Evolutionary conservation across 2,797 vertebrate species (phyloP), one percentile per base, ranked within the genome.

Genomic region (Gastrophryne carolinensis): DNA sequence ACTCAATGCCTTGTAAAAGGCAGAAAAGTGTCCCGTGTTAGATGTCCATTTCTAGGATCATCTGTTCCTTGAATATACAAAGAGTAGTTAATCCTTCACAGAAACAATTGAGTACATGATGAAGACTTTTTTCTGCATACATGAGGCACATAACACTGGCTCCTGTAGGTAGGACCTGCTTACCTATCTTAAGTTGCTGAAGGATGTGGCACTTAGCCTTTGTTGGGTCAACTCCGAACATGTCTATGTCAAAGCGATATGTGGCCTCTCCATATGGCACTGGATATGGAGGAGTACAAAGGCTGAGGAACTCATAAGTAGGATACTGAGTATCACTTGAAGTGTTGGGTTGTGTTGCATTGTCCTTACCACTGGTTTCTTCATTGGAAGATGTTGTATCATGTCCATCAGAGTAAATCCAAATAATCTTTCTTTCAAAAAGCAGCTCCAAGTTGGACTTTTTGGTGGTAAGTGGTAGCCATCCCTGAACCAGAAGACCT

Each of bases 401-500:
- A 26, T 39, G 5, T 0, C 27, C 15, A 5, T 64, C 7, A 4
- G 75, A 65, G 24, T 47, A 78, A 1, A 71, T 21, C 77, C 77
- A 75, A 15, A 34, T 5, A 13, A 79, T 29, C 5, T 34, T 24
- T 5, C 35, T 24, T 24, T 58, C 47, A 15, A 54, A 21, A 27
- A 82, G 23, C 30, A 71, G 21, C 26, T 80, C 52, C 15, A 81
- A 52, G 27, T 80, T 80, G 26, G 73, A 54, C 54, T 62, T 27
- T 13, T 74, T 0, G 0, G 80, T 78, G 44, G 32, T 72, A 50
- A 82, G 66, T 4, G 81, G 81, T 30, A 79, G 80, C 82, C 83
- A 83, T 41, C 75, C 58, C 24, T 75, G 65, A 5, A 80, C n/a
- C 32, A 80, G 57, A 9, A 61, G 3, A 8, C 56, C 39, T 12